Percentiles rank a stretch among this genome's conserved stretches.
These are phyloP conservation scores for Lepus americanus DNA, from an alignment of 2,113 vertebrate genomes.

Conservation along the genomic window DNA sequence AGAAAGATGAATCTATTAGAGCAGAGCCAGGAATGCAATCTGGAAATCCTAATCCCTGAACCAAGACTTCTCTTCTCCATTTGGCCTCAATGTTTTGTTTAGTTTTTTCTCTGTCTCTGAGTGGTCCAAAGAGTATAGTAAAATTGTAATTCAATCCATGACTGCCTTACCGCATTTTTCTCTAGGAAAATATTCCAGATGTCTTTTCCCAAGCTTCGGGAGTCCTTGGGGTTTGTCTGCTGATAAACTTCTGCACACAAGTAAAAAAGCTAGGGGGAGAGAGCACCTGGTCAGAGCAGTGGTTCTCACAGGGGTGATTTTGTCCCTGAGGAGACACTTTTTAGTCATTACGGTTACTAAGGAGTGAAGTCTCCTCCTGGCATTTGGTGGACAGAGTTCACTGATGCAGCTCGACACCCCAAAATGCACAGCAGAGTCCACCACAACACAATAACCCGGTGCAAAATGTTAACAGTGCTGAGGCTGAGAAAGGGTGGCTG, in stretches of 20 bases:
- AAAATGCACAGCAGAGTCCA: not conserved
- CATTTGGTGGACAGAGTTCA: not conserved
- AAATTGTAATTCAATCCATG: not conserved
- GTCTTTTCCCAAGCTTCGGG: conserved; percentile 91
- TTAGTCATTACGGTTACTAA: not conserved
- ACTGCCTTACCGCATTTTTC: conserved; percentile 90
- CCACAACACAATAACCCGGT: not conserved
- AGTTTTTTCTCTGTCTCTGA: not conserved
- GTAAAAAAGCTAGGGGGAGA: conserved; percentile 91
- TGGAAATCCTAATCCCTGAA: not conserved
- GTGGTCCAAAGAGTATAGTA: not conserved
- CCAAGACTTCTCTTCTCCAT: not conserved
- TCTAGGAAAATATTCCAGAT: conserved; percentile 95
- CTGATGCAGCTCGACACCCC: not conserved
- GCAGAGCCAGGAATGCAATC: not conserved
- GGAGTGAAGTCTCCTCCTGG: not conserved
- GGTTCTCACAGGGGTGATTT: not conserved
- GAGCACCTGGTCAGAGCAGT: not conserved
- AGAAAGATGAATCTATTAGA: not conserved
- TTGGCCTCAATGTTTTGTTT: not conserved
- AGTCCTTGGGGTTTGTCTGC: conserved; percentile 91
- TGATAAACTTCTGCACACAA: conserved; percentile 94
- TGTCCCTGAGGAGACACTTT: not conserved
- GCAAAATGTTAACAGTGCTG: not conserved
- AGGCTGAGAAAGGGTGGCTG: not conserved